These are phyloP conservation scores for Rachycentron canadum DNA, from an alignment of 2,797 vertebrate genomes.

Conservation along the genomic window DNA sequence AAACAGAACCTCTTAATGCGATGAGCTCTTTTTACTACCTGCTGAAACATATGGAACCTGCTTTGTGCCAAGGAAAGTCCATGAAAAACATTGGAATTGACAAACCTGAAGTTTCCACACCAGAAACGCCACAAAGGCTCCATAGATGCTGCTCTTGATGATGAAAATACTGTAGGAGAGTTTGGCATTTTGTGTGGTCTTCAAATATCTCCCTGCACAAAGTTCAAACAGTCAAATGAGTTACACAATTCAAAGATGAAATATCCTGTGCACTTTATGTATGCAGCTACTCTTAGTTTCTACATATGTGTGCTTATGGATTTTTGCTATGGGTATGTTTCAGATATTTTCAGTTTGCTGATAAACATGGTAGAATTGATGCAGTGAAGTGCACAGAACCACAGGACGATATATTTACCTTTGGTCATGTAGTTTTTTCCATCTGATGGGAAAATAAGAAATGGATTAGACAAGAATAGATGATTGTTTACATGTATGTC, in stretches of 20 bases:
- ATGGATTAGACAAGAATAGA: background rate
- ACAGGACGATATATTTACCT: constrained; percentile 39
- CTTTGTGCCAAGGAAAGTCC: background rate
- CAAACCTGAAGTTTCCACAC: constrained; percentile 77
- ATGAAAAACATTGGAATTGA: background rate
- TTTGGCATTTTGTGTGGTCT: constrained; percentile 37
- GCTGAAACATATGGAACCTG: background rate
- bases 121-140: constrained; percentile 71
- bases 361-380: background rate
- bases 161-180: constrained; percentile 74
- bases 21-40: background rate
- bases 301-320: background rate
- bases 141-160: constrained; percentile 80
- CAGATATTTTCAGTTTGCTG: no score
- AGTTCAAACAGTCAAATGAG: constrained; percentile 5
- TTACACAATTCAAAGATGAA: constrained; percentile 1
- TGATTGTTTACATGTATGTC: background rate
- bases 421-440: background rate
- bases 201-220: constrained; percentile 66
- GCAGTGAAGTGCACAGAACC: background rate
- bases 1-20: background rate
- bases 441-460: background rate
- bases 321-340: no score
- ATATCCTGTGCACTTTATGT: background rate
- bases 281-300: background rate